phyloP scores from a whole-genome alignment of 1,140 invertebrate species.

The Trinorchestia longiramus region DNA sequence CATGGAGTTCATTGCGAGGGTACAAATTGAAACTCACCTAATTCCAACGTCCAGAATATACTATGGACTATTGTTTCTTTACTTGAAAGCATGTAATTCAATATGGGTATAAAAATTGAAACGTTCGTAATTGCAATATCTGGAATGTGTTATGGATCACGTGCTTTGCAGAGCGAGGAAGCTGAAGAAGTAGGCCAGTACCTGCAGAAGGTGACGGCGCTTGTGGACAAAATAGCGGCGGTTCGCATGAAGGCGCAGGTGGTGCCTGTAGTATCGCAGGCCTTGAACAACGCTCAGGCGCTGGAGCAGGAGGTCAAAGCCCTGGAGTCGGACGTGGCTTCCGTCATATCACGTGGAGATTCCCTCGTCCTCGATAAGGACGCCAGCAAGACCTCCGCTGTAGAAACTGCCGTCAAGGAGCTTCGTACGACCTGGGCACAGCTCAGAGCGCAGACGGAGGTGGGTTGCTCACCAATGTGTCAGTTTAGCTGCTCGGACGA shows the following conservation, averaged over 20 bases:
- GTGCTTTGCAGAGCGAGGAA: not conserved
- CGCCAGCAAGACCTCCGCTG: conserved; percentile 73
- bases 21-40: too few relatives aligned
- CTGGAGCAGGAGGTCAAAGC: conserved; percentile 74
- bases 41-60: too few relatives aligned
- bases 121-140: too few relatives aligned
- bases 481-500: not conserved
- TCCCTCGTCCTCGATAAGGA: conserved; percentile 76
- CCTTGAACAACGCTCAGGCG: conserved; percentile 53
- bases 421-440: conserved; percentile 78
- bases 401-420: conserved; percentile 74
- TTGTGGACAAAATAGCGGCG: conserved; percentile 31
- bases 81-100: not conserved
- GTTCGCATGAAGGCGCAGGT: conserved; percentile 45
- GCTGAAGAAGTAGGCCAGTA: not conserved
- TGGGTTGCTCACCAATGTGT: conserved; percentile 58
- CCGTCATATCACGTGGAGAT: conserved; percentile 83
- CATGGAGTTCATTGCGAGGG: not conserved
- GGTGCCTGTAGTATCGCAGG: conserved; percentile 42
- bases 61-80: too few relatives aligned
- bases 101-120: too few relatives aligned
- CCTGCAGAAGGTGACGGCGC: conserved; percentile 43
- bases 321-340: conserved; percentile 82
- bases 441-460: conserved; percentile 78
- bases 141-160: too few relatives aligned